Base-by-base conservation (phyloP, 1,140 invertebrate genomes). In the Drosophila novamexicana region DNA sequence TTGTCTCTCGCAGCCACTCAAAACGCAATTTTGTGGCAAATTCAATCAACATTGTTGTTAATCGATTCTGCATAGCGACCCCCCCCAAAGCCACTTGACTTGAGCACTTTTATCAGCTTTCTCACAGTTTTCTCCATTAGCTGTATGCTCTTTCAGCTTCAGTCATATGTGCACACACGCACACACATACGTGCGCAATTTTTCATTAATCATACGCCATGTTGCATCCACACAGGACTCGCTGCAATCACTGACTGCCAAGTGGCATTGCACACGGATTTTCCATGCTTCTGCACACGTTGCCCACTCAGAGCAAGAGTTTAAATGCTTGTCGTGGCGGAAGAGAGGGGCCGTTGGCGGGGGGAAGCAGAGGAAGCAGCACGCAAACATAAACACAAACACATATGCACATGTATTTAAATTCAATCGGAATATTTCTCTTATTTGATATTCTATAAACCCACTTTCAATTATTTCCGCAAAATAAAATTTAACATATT, bases 161-260 rank as follows among this genome's bases (percentile, higher is more conserved):
- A 44, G 18, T 4, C 7, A 29, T 10, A 29, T 18, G n/a, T 37
- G 16, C 14, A 45, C 22, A 52, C 10, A 47, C 40, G 10, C 18
- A 39, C 14, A 6, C 29, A 16, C 61, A 69, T 18, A 66, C 63
- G 32, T 42, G 54, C 61, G 47, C 63, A 74, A 45, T 66, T 70
- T 81, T 82, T 72, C 79, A 89, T 88, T 88, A 88, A 88, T 88
- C 83, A 88, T 89, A 88, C 83, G 83, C 83, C 84, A 73, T 77
- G 84, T 79, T 83, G 83, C 76, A 79, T 52, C 47, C 79, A 79
- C 76, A 86, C 73, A 88, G 49, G 32, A 61, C 16, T 62, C 66
- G 12, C 47, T 72, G 62, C 66, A 70, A 69, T 75, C 72, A 70
- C 52, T 75, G 66, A 42, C 70, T 80, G 49, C 53, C 73, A 74